Evolutionary conservation across 2,797 vertebrate species (phyloP), one percentile per base, ranked within the genome.

Genomic region (Microctenopoma steveboyesi): DNA sequence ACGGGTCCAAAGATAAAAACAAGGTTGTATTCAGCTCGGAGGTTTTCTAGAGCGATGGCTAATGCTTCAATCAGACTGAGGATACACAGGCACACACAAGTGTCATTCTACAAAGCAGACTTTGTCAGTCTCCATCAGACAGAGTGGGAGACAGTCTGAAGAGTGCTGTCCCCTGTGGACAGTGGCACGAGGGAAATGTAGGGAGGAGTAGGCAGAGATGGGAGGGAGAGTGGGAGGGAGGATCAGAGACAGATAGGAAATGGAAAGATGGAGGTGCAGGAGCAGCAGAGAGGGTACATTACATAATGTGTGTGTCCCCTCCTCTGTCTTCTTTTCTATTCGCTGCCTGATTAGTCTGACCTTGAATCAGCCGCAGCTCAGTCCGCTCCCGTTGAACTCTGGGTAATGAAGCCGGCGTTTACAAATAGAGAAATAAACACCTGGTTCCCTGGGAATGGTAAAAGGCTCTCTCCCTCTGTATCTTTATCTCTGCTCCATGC

Each of bases 341-440:
- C 58, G 64, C 78, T 5, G 53, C 80, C 70, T 87, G 83, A 89
- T 90, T 87, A 86, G 74, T 74, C 65, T 90, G 88, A 91, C 90
- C 91, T 92, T 90, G 88, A 82, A 79, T 82, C 74, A 65, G 75
- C 64, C 51, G 67, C 78, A 49, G 69, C 78, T 82, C 83, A 42
- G 69, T 79, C 80, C 64, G 81, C 89, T 88, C 84, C 87, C 76
- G 80, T 88, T 91, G 89, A 88, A 91, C 87, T 87, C 82, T 89
- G 87, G 85, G 86, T 91, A 89, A 91, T 91, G 86, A 89, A 89
- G 86, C 85, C 69, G 15, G 78, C 76, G 25, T 79, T 85, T 84
- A 89, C 85, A 87, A 90, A 91, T 88, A 82, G 84, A 88, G 82
- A 89, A 91, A 90, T 89, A 90, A 91, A 88, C 87, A 89, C 84